Evolutionary conservation across 2,888 invertebrate genomes (phyloP).

Genomic region (Metopia argyrocephala): DNA sequence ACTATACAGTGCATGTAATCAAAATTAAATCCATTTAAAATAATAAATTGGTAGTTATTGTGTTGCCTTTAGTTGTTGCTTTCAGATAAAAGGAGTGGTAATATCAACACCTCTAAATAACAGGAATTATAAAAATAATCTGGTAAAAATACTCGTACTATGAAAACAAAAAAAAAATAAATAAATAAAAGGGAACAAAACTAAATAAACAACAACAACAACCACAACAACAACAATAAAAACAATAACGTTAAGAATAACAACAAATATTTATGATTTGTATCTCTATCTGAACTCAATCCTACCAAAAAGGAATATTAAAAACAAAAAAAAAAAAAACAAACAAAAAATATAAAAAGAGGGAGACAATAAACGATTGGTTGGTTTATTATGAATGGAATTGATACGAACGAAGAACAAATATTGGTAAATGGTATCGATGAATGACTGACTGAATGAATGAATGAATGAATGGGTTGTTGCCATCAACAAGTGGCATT

Average conservation of each 20-base stretch:
- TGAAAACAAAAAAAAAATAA: no score
- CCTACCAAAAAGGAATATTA: conserved; percentile 25
- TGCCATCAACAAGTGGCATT: conserved; percentile 60
- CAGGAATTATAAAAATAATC: conserved; percentile 61
- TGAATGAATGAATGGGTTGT: neutral
- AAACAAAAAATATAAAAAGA: neutral
- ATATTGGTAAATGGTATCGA: conserved; percentile 53
- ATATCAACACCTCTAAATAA: conserved; percentile 63
- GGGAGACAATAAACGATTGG: conserved; percentile 26
- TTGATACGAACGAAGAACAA: conserved; percentile 24
- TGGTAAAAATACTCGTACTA: no score
- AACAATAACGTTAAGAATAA: neutral
- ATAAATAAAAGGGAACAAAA: conserved; percentile 23
- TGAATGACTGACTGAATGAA: conserved; percentile 34
- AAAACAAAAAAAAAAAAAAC: neutral
- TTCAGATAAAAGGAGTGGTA: conserved; percentile 59
- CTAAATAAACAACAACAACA: conserved; percentile 10
- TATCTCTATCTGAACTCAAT: conserved; percentile 12
- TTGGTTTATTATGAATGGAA: neutral
- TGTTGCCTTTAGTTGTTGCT: neutral
- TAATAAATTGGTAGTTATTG: conserved; percentile 30
- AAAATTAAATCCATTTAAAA: conserved; percentile 36
- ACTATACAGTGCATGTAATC: conserved; percentile 38
- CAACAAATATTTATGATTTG: conserved; percentile 54
- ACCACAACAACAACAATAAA: neutral